Conservation (phyloP, 2,888 invertebrate species). For the Parnassius smintheus region DNA sequence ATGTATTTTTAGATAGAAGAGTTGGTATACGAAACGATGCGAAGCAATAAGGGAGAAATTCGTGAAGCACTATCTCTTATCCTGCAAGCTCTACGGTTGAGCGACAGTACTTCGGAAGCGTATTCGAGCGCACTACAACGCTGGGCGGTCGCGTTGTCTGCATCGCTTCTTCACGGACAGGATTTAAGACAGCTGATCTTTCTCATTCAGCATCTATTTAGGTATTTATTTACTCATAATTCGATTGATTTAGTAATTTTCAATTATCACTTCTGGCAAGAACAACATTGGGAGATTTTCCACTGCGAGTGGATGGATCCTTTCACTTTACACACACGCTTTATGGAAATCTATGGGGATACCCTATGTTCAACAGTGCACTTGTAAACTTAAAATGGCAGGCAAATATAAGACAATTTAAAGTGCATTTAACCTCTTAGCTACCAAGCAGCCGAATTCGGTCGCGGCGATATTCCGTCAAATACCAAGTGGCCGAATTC, state of each 20-base stretch:
- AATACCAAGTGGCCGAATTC: too few relatives aligned
- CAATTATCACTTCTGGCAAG: not conserved
- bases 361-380: too few relatives aligned
- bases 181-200: constrained; percentile 60
- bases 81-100: constrained; percentile 54
- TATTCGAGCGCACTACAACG: constrained; percentile 56
- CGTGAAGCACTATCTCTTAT: constrained; percentile 59
- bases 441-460: too few relatives aligned
- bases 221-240: constrained; percentile 37
- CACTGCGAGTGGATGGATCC: not conserved
- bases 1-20: constrained; percentile 57
- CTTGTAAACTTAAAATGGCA: too few relatives aligned
- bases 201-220: constrained; percentile 63
- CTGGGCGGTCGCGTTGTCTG: constrained; percentile 58
- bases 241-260: not conserved
- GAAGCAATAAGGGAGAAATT: constrained; percentile 49
- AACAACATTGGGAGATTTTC: not conserved
- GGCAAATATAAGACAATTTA: too few relatives aligned
- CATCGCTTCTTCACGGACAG: constrained; percentile 48
- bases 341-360: too few relatives aligned
- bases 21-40: constrained; percentile 53
- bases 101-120: constrained; percentile 49
- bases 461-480: too few relatives aligned
- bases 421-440: too few relatives aligned
- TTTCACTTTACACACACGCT: too few relatives aligned